A percentile compares a stretch with the other conserved stretches of the same genome.
phyloP scores from a whole-genome alignment of 2,888 invertebrate species.

The Branchipolynoe longqiensis region DNA sequence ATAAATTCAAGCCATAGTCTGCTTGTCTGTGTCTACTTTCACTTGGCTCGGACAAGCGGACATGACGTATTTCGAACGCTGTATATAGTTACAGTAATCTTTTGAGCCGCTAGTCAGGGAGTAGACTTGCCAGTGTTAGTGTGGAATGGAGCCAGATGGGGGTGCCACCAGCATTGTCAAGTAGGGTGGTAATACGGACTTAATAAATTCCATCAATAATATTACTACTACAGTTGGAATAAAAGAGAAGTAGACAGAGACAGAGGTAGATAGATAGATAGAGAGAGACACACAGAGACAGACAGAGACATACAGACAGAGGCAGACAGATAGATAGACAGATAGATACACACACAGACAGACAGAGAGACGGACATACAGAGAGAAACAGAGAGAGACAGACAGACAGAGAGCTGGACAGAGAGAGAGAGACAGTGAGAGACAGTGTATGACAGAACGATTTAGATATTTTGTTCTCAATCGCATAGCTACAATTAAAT shows the following conservation, averaged over 20 bases:
- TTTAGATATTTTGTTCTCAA: too few species aligned
- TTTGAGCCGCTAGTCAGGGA: too few species aligned
- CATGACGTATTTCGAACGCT: not conserved
- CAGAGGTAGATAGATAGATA: not conserved
- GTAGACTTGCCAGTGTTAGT: too few species aligned
- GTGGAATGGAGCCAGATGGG: too few species aligned
- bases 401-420: not conserved
- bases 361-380: not conserved
- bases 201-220: not conserved
- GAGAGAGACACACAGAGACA: not conserved
- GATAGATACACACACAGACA: not conserved
- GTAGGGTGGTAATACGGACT: not conserved
- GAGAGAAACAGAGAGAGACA: not conserved
- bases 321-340: not conserved
- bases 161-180: not conserved
- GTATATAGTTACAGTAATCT: too few species aligned
- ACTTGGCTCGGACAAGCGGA: not conserved
- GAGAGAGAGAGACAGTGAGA: not conserved
- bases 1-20: too few species aligned
- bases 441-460: too few species aligned
- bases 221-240: not conserved
- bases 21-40: too few species aligned
- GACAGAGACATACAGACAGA: not conserved
- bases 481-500: too few species aligned
- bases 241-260: too few species aligned